A percentile compares a stretch with the other conserved stretches of the same genome.
Conservation (phyloP, 2,113 vertebrate genomes). For the Apus apus region DNA sequence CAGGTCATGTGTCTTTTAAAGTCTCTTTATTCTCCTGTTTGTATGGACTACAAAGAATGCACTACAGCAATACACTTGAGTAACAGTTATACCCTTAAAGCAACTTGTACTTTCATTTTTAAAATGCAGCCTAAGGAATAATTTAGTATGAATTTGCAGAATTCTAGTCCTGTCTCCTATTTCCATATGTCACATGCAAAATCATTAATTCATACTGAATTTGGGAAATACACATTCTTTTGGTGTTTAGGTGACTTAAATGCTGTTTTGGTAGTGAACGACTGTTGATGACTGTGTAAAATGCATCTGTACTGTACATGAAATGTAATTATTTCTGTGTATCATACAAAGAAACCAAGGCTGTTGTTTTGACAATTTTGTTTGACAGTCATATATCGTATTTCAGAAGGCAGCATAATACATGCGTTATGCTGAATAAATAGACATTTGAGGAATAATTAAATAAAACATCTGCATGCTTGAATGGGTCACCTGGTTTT, state of each 20-base stretch:
- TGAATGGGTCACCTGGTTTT: slow-evolving; percentile 76
- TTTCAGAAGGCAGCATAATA: slow-evolving; percentile 82
- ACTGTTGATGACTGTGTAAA: slow-evolving; percentile 84
- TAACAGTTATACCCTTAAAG: slow-evolving; percentile 53
- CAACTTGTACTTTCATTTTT: slow-evolving; percentile 60
- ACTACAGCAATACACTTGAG: slow-evolving; percentile 64
- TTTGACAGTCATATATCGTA: slow-evolving; percentile 78
- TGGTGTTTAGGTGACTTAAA: slow-evolving; percentile 82
- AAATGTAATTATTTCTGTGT: slow-evolving; percentile 88
- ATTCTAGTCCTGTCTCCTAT: slow-evolving; percentile 53
- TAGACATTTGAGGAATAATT: slow-evolving; percentile 81
- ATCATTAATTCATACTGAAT: slow-evolving; percentile 68
- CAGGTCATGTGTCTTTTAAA: neutral
- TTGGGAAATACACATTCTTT: slow-evolving; percentile 73
- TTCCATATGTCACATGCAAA: slow-evolving; percentile 52
- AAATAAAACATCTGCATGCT: slow-evolving; percentile 88
- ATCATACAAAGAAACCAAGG: slow-evolving; percentile 81
- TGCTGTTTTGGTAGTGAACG: slow-evolving; percentile 83
- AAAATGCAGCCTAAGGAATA: slow-evolving; percentile 54
- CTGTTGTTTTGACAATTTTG: slow-evolving; percentile 83
- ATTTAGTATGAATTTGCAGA: slow-evolving; percentile 62
- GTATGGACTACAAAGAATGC: slow-evolving; percentile 32
- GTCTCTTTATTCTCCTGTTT: slow-evolving; percentile 2
- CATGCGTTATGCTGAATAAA: slow-evolving; percentile 80
- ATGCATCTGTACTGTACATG: slow-evolving; percentile 89